Evolutionary conservation across 2,888 invertebrate species (phyloP), one percentile per base, ranked within the genome.

Genomic region (Myopa testacea): DNA sequence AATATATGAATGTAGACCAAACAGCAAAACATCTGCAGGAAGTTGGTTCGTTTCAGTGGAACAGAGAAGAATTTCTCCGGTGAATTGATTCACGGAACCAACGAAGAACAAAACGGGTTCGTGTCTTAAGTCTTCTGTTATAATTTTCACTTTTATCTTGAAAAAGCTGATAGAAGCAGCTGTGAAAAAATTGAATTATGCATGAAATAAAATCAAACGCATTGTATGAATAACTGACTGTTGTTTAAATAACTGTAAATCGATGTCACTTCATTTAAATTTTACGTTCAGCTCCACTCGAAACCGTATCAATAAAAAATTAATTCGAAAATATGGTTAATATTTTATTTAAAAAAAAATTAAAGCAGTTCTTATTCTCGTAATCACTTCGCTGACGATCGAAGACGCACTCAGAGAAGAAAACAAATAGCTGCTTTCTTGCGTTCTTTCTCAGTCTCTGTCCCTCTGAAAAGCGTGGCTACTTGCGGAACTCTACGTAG

Each of bases 401-500:
- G 45, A 45, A 40, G 40, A 40, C 40, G 40, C 4, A 8, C 40
- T 40, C 40, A 40, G 8, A 8, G 5, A 4, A 40, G 40, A n/a
- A n/a, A n/a, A n/a, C n/a, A n/a, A n/a, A n/a, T n/a, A n/a, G n/a
- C n/a, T n/a, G n/a, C n/a, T n/a, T n/a, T n/a, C n/a, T n/a, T n/a
- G n/a, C 45, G 45, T 45, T 45, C 45, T 6, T 3, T 45, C 6
- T 45, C 10, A 1, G 7, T 45, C 45, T 10, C 45, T 45, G 45
- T 45, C 45, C 45, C 26, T 8, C 45, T 45, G 45, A 6, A 26
- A 26, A 26, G 26, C 26, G 26, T 10, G 45, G 45, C 45, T 10
- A 34, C 69, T 58, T 76, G 37, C 76, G 69, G 70, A 76, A 63
- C 69, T 37, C 19, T 26, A n/a, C 62, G 52, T 26, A 34, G 73